These are phyloP conservation scores for Rhodeus uyekii DNA, from an alignment of 2,797 vertebrate genomes.

Conservation along the genomic window DNA sequence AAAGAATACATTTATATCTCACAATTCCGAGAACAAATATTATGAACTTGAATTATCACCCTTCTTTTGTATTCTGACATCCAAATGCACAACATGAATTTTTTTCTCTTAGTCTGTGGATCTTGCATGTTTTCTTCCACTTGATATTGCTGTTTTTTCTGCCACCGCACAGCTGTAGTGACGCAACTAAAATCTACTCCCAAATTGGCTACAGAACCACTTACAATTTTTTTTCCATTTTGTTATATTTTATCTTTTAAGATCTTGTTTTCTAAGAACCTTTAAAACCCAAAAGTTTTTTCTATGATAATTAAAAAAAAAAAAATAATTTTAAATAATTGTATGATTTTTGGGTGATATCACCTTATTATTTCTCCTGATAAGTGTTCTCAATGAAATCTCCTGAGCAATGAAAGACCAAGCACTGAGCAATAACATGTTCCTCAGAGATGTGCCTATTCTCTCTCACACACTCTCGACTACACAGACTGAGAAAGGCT, in stretches of 20 bases:
- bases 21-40: no score
- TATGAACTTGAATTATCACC: no score
- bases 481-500: slow-evolving; percentile 17
- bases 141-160: neutral
- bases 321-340: neutral
- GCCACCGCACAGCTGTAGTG: neutral
- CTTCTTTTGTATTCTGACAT: neutral
- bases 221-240: neutral
- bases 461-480: slow-evolving; percentile 1
- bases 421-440: neutral
- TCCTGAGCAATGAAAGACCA: slow-evolving; percentile 2
- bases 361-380: neutral
- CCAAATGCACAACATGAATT: neutral
- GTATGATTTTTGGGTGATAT: neutral
- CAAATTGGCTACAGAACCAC: neutral
- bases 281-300: no score
- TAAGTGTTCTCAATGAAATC: neutral
- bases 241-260: neutral
- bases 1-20: neutral
- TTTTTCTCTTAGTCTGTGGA: neutral
- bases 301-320: no score
- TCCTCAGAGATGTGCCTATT: slow-evolving; percentile 10
- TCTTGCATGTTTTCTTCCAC: neutral
- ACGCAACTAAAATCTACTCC: neutral
- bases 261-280: no score